Evolutionary conservation across 2,888 invertebrate species (phyloP).

Genomic region (Spisula solida): DNA sequence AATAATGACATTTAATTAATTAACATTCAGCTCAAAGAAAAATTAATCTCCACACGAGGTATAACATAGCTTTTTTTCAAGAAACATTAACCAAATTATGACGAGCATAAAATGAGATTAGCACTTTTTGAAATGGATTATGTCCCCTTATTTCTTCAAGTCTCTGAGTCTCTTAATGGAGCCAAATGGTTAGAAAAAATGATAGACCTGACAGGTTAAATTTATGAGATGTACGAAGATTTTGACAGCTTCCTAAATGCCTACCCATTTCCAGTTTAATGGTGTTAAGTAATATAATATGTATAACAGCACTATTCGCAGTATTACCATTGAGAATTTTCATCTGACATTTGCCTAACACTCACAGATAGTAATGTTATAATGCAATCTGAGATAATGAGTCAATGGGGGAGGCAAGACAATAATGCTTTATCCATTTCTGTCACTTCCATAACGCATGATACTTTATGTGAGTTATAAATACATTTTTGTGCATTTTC

Average conservation of each 20-base stretch:
- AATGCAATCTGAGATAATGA: slow-evolving; percentile 17
- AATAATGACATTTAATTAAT: background rate
- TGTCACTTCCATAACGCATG: background rate
- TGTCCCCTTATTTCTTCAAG: slow-evolving; percentile 3
- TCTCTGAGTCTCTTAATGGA: background rate
- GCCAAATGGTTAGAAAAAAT: slow-evolving; percentile 43
- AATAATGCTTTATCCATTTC: slow-evolving; percentile 16
- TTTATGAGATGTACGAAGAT: slow-evolving; percentile 36
- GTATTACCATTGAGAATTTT: slow-evolving; percentile 23
- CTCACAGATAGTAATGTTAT: slow-evolving; percentile 18
- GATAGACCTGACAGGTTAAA: slow-evolving; percentile 37
- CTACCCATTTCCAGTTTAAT: slow-evolving; percentile 45
- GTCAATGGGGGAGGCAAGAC: background rate
- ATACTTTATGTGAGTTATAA: slow-evolving; percentile 28
- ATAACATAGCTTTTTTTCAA: background rate
- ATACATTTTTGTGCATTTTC: slow-evolving; percentile 30
- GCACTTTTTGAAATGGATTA: slow-evolving; percentile 16
- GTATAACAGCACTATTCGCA: slow-evolving; percentile 9
- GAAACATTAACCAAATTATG: background rate
- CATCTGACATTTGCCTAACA: slow-evolving; percentile 17
- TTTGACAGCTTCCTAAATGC: slow-evolving; percentile 48
- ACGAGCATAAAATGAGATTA: slow-evolving; percentile 13
- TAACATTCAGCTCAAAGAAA: background rate
- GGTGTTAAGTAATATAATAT: slow-evolving; percentile 50
- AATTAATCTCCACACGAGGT: background rate